These are phyloP conservation scores for Venturia canescens DNA, from an alignment of 1,140 invertebrate species.

Conservation along the genomic window DNA sequence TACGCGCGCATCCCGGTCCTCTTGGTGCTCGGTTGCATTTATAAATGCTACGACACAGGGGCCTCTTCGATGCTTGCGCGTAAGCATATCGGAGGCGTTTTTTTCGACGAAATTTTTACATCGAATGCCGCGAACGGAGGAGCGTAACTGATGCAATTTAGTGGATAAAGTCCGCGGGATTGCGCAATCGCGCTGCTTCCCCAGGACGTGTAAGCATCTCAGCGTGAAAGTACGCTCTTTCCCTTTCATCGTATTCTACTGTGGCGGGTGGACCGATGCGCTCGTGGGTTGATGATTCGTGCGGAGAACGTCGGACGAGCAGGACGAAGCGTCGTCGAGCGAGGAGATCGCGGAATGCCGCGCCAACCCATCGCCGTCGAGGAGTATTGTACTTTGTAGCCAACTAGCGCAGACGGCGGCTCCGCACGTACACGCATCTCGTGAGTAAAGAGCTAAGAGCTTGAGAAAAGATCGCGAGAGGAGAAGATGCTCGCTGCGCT, in stretches of 20 bases:
- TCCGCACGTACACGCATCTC: background rate
- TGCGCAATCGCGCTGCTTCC: too few relatives aligned
- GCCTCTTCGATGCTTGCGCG: background rate
- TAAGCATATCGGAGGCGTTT: too few relatives aligned
- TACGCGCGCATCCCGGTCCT: background rate
- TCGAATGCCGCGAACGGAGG: too few relatives aligned
- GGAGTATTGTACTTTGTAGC: background rate
- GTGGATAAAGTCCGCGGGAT: too few relatives aligned
- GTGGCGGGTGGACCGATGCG: background rate
- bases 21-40: slow-evolving; percentile 4
- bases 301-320: background rate
- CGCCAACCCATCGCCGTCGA: background rate
- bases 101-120: too few relatives aligned
- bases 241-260: too few relatives aligned
- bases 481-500: slow-evolving; percentile 62
- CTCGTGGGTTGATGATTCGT: background rate
- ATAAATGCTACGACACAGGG: slow-evolving; percentile 18
- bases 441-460: background rate
- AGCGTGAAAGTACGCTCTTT: too few relatives aligned
- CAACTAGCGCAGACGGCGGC: background rate
- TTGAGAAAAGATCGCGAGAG: slow-evolving; percentile 25
- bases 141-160: too few relatives aligned
- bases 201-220: too few relatives aligned
- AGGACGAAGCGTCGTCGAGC: slow-evolving; percentile 31
- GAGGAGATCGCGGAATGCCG: slow-evolving; percentile 56